Evolutionary conservation across 2,113 vertebrate species (phyloP).

Genomic region (Pollachius pollachius): DNA sequence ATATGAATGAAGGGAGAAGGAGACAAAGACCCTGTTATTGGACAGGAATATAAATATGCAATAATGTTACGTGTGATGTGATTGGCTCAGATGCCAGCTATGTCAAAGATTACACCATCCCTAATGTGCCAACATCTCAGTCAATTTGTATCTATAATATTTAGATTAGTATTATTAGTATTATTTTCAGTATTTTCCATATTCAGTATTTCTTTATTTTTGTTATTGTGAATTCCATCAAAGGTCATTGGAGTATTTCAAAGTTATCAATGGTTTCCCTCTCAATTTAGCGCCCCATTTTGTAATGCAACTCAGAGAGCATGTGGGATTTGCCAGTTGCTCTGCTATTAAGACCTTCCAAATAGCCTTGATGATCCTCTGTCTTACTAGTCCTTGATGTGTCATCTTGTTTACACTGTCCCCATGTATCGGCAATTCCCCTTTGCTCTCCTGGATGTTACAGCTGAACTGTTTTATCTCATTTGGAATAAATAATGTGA

Average conservation of each 20-base stretch:
- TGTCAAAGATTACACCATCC: not conserved
- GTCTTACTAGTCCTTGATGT: constrained; percentile 55
- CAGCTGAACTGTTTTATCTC: constrained; percentile 54
- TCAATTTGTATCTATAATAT: not conserved
- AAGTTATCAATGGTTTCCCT: too few relatives aligned
- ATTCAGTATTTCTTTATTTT: constrained; percentile 39
- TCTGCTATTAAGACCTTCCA: too few relatives aligned
- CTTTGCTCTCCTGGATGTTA: constrained; percentile 53
- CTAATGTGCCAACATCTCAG: constrained; percentile 4
- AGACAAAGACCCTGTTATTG: constrained; percentile 19
- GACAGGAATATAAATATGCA: constrained; percentile 8
- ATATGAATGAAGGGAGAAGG: constrained; percentile 43
- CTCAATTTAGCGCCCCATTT: too few relatives aligned
- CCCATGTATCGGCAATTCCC: constrained; percentile 49
- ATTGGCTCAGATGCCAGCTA: constrained; percentile 21
- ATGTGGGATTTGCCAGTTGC: too few relatives aligned
- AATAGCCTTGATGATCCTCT: too few relatives aligned
- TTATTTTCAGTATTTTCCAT: constrained; percentile 30
- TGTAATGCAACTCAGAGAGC: too few relatives aligned
- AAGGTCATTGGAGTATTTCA: constrained; percentile 8
- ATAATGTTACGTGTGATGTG: constrained; percentile 11
- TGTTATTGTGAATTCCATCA: constrained; percentile 23
- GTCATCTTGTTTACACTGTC: constrained; percentile 68
- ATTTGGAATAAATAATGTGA: constrained; percentile 73
- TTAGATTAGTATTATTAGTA: constrained; percentile 20